Percentiles rank a stretch among this genome's conserved stretches.
phyloP scores from a whole-genome alignment of 1,140 invertebrate species.

The Lasioglossum albipes region DNA sequence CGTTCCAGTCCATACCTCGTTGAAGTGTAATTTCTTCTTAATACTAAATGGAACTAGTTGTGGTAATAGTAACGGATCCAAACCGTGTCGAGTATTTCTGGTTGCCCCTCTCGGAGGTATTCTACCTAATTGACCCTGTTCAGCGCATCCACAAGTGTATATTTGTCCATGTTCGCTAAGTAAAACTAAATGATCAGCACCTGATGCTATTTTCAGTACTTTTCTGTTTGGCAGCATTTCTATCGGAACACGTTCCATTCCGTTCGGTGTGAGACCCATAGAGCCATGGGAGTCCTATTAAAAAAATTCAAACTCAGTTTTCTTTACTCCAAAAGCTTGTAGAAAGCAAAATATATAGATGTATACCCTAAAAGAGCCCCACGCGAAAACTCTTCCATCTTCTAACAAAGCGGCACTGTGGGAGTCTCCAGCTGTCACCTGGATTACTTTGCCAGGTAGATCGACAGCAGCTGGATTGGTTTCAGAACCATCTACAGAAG shows the following conservation, averaged over 20 bases:
- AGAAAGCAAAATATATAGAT: neutral
- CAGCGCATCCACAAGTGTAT: constrained; percentile 94
- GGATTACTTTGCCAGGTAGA: constrained; percentile 84
- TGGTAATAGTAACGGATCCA: constrained; percentile 83
- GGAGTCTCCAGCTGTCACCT: constrained; percentile 95
- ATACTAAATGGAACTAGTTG: constrained; percentile 81
- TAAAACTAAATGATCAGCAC: constrained; percentile 93
- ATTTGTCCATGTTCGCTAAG: constrained; percentile 87
- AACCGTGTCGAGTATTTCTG: constrained; percentile 87
- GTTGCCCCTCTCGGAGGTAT: constrained; percentile 86
- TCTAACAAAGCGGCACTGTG: constrained; percentile 93
- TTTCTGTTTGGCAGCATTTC: constrained; percentile 82
- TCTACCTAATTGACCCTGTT: constrained; percentile 94
- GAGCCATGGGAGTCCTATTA: constrained; percentile 90
- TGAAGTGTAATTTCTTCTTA: constrained; percentile 82
- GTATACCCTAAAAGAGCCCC: constrained; percentile 92
- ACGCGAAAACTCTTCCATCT: constrained; percentile 91
- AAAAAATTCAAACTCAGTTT: neutral
- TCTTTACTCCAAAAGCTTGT: constrained; percentile 8
- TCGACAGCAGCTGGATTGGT: constrained; percentile 84
- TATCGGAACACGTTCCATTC: constrained; percentile 83
- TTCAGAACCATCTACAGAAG: constrained; percentile 87
- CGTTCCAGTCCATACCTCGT: constrained; percentile 91
- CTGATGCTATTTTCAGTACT: constrained; percentile 89
- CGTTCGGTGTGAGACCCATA: constrained; percentile 89